Evolutionary conservation across 2,797 vertebrate genomes (phyloP), one percentile per base, ranked within the genome.

Genomic region (Sebastes matsubarae): DNA sequence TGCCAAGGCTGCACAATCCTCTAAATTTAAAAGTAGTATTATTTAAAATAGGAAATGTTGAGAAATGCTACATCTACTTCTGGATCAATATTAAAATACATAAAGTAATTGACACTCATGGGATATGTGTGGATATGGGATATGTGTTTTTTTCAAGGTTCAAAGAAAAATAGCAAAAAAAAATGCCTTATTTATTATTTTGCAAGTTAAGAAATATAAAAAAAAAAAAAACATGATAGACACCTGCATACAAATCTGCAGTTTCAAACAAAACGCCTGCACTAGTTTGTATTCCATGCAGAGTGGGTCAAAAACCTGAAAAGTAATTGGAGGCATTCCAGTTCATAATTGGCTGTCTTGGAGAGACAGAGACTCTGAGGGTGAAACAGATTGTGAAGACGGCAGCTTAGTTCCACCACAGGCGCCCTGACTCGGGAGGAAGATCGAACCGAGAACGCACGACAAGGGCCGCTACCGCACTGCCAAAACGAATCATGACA

Each of bases 371-470:
- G 59, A 36, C 72, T 85, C 66, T 16, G 20, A 11, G 55, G 58
- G 75, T 55, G 74, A 80, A 78, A 74, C 57, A 72, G 72, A 79
- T 82, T 77, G 68, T 67, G 54, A 67, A 50, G 36, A 8, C 77
- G 29, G 68, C 59, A 70, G 76, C 64, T 72, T 67, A 72, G 59
- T 74, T 81, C 68, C 77, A 72, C 81, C 67, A 65, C 75, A 77
- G 72, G 71, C 68, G 42, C 10, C 30, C 24, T 59, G 68, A 83
- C 55, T 85, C 73, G 54, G 68, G 30, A 75, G 71, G 46, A 63
- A 67, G 38, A 77, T 38, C 58, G 54, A 57, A 55, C 66, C 66
- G 72, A 67, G 79, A 77, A 74, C 25, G 64, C 18, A 60, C 59
- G 55, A 78, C 50, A 73, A 52, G 25, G 20, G 8, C 57, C 11